These are phyloP conservation scores for Vulpes lagopus DNA, from an alignment of 2,113 vertebrate genomes.

Conservation along the genomic window DNA sequence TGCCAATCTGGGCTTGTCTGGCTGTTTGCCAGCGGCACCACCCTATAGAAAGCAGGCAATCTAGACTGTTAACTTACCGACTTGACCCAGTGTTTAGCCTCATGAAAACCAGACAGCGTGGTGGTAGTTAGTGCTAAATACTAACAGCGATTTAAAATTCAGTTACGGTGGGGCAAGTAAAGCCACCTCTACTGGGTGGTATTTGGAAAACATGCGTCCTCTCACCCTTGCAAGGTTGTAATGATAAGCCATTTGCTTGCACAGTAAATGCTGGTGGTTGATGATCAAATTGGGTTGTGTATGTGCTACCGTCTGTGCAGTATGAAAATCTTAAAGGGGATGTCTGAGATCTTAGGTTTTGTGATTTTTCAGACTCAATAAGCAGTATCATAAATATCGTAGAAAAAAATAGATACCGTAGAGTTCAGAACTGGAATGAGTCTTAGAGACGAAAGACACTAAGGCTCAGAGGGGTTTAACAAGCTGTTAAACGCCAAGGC, in stretches of 20 bases:
- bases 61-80: conserved; percentile 47
- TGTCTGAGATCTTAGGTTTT: conserved; percentile 68
- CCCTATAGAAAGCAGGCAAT: conserved; percentile 31
- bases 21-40: not conserved
- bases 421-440: conserved; percentile 27
- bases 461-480: conserved; percentile 18
- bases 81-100: conserved; percentile 60
- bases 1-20: not conserved
- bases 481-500: not conserved
- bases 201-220: conserved; percentile 30
- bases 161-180: conserved; percentile 23
- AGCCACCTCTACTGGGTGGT: not conserved
- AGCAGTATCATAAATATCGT: conserved; percentile 50
- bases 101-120: conserved; percentile 45
- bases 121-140: conserved; percentile 59
- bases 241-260: conserved; percentile 51
- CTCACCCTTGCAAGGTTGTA: not conserved
- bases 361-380: conserved; percentile 68
- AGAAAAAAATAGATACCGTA: conserved; percentile 18
- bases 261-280: conserved; percentile 27
- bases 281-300: conserved; percentile 64
- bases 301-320: conserved; percentile 32
- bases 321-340: conserved; percentile 56
- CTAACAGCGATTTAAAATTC: conserved; percentile 69
- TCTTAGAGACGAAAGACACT: not conserved